Percentiles rank a stretch among this genome's conserved stretches.
These are phyloP conservation scores for Mormyrus iriodes DNA, from an alignment of 2,113 vertebrate species.

Conservation along the genomic window DNA sequence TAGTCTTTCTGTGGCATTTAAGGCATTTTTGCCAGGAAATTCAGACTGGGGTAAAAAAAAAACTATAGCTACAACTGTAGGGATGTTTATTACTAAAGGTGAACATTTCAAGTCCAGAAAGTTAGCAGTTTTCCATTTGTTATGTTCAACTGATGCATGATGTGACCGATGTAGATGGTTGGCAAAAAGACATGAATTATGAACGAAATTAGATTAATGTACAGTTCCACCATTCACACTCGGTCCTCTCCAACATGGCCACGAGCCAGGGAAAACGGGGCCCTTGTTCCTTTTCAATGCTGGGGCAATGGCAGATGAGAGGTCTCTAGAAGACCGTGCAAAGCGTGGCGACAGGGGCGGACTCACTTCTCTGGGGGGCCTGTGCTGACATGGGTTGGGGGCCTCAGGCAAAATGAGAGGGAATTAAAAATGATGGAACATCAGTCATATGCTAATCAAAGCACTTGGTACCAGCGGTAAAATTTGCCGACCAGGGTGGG, in stretches of 20 bases:
- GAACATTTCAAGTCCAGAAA: too few species aligned
- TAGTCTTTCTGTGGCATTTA: too few species aligned
- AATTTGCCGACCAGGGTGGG: not conserved
- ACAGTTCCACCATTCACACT: not conserved
- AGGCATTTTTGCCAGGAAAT: too few species aligned
- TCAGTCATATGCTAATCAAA: not conserved
- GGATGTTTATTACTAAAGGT: too few species aligned
- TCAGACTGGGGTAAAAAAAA: too few species aligned
- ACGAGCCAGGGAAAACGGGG: not conserved
- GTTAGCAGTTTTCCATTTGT: not conserved
- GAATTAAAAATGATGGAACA: not conserved
- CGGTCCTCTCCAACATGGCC: not conserved
- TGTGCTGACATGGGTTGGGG: not conserved
- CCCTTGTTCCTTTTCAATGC: not conserved
- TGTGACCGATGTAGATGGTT: not conserved
- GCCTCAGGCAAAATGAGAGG: not conserved
- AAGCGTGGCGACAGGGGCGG: not conserved
- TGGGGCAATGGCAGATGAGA: too few species aligned
- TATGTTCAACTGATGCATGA: not conserved
- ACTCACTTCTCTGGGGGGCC: not conserved
- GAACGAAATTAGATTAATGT: not conserved
- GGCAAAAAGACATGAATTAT: not conserved
- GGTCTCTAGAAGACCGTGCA: not conserved
- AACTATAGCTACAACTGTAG: too few species aligned
- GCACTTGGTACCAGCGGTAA: not conserved